Evolutionary conservation across 2,113 vertebrate species (phyloP), one percentile per base, ranked within the genome.

Genomic region (Baryphthengus martii): DNA sequence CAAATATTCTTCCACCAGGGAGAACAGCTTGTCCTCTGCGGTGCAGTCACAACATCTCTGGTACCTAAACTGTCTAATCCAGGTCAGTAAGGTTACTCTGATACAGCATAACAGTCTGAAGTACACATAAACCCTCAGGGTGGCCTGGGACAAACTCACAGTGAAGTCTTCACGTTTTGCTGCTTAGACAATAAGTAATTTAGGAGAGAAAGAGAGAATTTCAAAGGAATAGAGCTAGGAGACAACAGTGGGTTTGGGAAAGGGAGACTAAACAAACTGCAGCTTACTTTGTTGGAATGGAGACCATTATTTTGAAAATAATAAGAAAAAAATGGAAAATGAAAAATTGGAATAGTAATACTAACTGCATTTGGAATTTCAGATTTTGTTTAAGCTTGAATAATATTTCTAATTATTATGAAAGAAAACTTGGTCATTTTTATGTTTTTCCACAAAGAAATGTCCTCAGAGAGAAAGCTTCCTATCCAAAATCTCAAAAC

Each of bases 51-150:
- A 47, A 11, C 28, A 10, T 7, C n/a, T 28, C 13, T 0, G 0
- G 66, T 6, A 35, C n/a, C 56, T 33, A 37, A 52, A 16, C 13
- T 37, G 63, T 16, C 10, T 71, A 28, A 52, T 17, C 15, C 37
- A 20, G 16, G 9, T 20, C 72, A n/a, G 24, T 0, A 0, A 25
- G 18, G 13, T 8, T 70, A 33, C 1, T 1, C 14, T 70, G 25
- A 13, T 45, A 11, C 3, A 31, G 17, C 10, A 11, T 13, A 20
- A 39, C 18, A 55, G 4, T 18, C 50, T 52, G 35, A 10, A 33
- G 23, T 9, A 19, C 21, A 13, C 9, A 11, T 11, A 35, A 63
- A 26, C 4, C 10, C 11, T 19, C 25, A 33, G 13, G 17, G 4
- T 29, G 20, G 13, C 73, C 24, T 23, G 21, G 55, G 37, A 23